Evolutionary conservation across 2,888 invertebrate genomes (phyloP).

Genomic region (Perithous albicinctus): DNA sequence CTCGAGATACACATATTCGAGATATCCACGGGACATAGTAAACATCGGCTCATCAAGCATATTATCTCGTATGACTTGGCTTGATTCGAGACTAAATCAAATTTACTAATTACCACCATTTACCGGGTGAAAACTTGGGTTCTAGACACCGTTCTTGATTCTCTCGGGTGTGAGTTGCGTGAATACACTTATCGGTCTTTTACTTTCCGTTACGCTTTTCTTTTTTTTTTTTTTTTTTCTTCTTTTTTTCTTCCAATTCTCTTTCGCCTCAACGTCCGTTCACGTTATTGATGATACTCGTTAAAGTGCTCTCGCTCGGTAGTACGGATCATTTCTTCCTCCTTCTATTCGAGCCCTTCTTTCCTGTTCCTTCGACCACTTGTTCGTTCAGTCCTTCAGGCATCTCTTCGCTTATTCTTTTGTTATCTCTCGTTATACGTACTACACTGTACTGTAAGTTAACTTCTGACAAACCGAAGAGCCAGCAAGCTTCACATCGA

Average conservation of each 20-base stretch:
- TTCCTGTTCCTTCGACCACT: slow-evolving; percentile 50
- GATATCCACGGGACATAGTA: neutral
- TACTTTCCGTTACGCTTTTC: slow-evolving; percentile 19
- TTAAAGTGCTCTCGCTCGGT: slow-evolving; percentile 74
- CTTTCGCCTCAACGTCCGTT: slow-evolving; percentile 69
- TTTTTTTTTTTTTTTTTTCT: slow-evolving; percentile 37
- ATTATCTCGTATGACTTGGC: slow-evolving; percentile 11
- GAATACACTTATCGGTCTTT: slow-evolving; percentile 52
- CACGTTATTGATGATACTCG: slow-evolving; percentile 79
- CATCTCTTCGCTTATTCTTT: slow-evolving; percentile 31
- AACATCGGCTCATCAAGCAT: neutral
- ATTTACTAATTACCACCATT: slow-evolving; percentile 77
- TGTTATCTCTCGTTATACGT: slow-evolving; percentile 33
- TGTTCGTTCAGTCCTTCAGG: slow-evolving; percentile 65
- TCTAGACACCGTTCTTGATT: slow-evolving; percentile 18
- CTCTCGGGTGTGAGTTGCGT: slow-evolving; percentile 4
- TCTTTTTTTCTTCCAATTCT: slow-evolving; percentile 19
- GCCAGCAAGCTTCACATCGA: slow-evolving; percentile 36
- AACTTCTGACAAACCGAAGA: slow-evolving; percentile 51
- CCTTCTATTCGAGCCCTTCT: slow-evolving; percentile 18
- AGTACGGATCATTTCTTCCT: slow-evolving; percentile 63
- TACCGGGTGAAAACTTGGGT: slow-evolving; percentile 69
- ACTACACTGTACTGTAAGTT: slow-evolving; percentile 19
- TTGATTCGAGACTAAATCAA: slow-evolving; percentile 73
- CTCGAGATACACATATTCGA: neutral